Conservation (phyloP, 2,113 vertebrate species). For the Megaceryle torquata region DNA sequence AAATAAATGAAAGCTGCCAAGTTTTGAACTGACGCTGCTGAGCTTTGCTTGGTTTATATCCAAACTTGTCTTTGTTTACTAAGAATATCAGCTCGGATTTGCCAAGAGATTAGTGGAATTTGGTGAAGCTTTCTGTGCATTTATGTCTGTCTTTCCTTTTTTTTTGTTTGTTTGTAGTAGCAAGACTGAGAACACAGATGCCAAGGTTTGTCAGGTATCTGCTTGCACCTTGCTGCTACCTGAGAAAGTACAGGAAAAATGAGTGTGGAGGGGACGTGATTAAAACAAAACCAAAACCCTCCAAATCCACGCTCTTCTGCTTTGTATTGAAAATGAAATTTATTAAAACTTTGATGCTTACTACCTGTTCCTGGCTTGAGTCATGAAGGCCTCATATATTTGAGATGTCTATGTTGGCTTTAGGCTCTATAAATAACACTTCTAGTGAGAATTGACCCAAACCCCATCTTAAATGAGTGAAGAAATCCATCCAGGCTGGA, state of each 20-base stretch:
- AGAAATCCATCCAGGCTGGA: slow-evolving; percentile 17
- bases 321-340: not conserved
- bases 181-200: not conserved
- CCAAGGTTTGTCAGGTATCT: not conserved
- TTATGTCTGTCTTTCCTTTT: not conserved
- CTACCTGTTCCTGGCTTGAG: not conserved
- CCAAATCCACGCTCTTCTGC: not conserved
- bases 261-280: not conserved
- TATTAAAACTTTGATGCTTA: not conserved
- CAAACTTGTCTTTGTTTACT: not conserved
- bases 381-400: not conserved
- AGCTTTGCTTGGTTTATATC: not conserved
- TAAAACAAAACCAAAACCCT: not conserved
- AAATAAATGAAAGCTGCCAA: slow-evolving; percentile 3
- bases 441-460: slow-evolving; percentile 25
- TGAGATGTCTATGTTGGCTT: not conserved
- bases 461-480: not conserved
- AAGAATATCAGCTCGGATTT: not conserved
- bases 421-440: not conserved
- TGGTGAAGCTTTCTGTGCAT: not conserved
- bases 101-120: not conserved
- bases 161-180: not conserved
- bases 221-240: not conserved
- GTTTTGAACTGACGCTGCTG: not conserved
- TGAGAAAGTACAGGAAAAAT: not conserved